phyloP scores from a whole-genome alignment of 1,140 invertebrate genomes.

The Pogonognathellus flavescens region DNA sequence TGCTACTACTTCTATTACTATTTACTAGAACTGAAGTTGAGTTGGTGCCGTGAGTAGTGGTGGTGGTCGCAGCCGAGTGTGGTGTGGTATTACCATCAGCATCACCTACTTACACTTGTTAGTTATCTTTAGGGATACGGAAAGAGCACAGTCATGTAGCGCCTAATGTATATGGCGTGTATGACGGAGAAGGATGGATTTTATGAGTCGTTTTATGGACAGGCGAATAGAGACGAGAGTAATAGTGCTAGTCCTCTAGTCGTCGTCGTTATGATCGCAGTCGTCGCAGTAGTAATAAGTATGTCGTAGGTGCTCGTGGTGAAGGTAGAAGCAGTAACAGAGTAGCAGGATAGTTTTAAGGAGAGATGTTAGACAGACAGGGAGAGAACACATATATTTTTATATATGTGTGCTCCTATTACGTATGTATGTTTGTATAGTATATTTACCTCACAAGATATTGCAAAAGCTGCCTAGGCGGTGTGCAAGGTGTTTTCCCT shows the following conservation, averaged over 20 bases:
- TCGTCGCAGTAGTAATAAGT: neutral
- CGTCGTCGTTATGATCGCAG: neutral
- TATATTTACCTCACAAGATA: conserved; percentile 66
- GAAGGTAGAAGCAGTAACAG: neutral
- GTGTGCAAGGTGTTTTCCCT: conserved; percentile 61
- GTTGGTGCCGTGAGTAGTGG: neutral
- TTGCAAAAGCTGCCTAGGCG: conserved; percentile 64
- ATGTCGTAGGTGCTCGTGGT: neutral
- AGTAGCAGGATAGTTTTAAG: too few species aligned
- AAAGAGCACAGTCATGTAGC: neutral
- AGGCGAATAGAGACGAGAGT: conserved; percentile 1
- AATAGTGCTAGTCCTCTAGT: neutral
- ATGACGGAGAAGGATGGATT: conserved; percentile 30
- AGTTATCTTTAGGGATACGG: conserved; percentile 29
- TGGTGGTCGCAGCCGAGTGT: neutral
- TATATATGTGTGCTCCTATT: neutral
- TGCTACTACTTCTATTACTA: too few species aligned
- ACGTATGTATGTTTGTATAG: neutral
- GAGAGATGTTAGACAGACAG: neutral
- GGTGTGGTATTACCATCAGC: conserved; percentile 2
- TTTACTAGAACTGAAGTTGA: neutral
- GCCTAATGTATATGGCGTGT: conserved; percentile 36
- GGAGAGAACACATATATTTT: neutral
- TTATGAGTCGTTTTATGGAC: conserved; percentile 39
- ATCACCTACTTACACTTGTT: neutral